These are phyloP conservation scores for Camponotus vicinus DNA, from an alignment of 1,140 invertebrate genomes.

Conservation along the genomic window DNA sequence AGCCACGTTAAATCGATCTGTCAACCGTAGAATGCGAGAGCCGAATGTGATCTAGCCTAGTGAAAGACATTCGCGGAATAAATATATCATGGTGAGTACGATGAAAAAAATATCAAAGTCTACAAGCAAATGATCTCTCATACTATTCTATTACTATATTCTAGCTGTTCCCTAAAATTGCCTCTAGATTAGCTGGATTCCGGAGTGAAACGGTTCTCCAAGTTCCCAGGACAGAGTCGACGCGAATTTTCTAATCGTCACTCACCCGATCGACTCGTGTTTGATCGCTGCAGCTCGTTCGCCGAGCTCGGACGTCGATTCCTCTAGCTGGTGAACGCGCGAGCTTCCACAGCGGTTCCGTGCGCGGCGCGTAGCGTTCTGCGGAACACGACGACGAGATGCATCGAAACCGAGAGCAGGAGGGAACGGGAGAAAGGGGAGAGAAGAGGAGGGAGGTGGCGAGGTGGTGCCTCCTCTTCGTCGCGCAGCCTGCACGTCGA, in stretches of 20 bases:
- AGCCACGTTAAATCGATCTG: constrained; percentile 38
- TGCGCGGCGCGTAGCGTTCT: constrained; percentile 76
- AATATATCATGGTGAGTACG: neutral
- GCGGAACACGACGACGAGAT: constrained; percentile 70
- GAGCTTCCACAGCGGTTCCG: constrained; percentile 73
- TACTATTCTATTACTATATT: neutral
- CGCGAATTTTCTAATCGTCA: neutral
- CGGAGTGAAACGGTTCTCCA: neutral
- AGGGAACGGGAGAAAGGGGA: constrained; percentile 25
- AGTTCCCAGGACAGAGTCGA: neutral
- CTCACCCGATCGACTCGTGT: constrained; percentile 59
- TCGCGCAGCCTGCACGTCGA: constrained; percentile 55
- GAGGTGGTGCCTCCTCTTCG: constrained; percentile 29
- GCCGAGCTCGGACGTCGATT: neutral
- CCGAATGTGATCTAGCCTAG: neutral
- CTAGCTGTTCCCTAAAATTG: neutral
- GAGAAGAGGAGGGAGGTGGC: constrained; percentile 8
- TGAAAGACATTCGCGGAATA: neutral
- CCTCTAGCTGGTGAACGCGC: constrained; percentile 59
- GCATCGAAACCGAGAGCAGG: constrained; percentile 57
- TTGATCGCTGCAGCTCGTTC: constrained; percentile 19
- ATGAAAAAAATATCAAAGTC: neutral
- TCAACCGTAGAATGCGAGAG: constrained; percentile 2
- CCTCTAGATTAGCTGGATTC: neutral
- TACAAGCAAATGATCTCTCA: neutral